A percentile compares a stretch with the other conserved stretches of the same genome.
These are phyloP conservation scores for Gadus macrocephalus DNA, from an alignment of 2,113 vertebrate genomes.

Conservation along the genomic window DNA sequence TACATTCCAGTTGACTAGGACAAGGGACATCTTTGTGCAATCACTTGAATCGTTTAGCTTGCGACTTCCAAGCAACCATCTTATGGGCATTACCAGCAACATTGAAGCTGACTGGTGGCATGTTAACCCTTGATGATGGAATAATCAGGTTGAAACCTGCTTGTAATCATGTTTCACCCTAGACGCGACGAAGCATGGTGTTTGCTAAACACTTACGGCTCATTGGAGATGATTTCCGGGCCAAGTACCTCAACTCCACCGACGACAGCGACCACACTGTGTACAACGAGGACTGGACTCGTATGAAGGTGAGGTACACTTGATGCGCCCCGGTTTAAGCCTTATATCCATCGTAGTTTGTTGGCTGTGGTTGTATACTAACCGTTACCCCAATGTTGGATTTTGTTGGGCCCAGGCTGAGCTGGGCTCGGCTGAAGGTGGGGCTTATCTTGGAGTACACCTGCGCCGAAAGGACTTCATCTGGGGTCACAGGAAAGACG, in stretches of 20 bases:
- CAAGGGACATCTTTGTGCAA: too few species aligned
- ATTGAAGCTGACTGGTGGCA: too few species aligned
- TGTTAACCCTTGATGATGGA: too few species aligned
- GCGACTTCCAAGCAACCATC: too few species aligned
- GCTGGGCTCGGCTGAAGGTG: slow-evolving; percentile 80
- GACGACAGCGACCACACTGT: slow-evolving; percentile 76
- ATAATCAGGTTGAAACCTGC: too few species aligned
- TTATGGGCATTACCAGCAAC: too few species aligned
- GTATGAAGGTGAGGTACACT: slow-evolving; percentile 77
- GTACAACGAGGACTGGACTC: slow-evolving; percentile 89
- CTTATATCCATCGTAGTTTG: too few species aligned
- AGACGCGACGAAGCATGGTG: slow-evolving; percentile 97
- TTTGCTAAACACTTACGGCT: slow-evolving; percentile 88
- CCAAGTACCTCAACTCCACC: slow-evolving; percentile 80
- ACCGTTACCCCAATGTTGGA: too few species aligned
- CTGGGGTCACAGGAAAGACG: slow-evolving; percentile 93
- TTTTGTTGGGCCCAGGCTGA: slow-evolving; percentile 67
- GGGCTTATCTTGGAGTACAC: slow-evolving; percentile 87
- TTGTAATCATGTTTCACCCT: not conserved
- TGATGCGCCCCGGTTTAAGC: too few species aligned
- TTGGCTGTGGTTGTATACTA: too few species aligned
- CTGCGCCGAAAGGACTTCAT: slow-evolving; percentile 92
- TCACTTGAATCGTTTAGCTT: too few species aligned
- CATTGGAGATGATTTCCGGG: slow-evolving; percentile 84
- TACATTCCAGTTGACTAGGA: too few species aligned